These are phyloP conservation scores for Drosophila repleta DNA, from an alignment of 1,140 invertebrate genomes.

Conservation along the genomic window DNA sequence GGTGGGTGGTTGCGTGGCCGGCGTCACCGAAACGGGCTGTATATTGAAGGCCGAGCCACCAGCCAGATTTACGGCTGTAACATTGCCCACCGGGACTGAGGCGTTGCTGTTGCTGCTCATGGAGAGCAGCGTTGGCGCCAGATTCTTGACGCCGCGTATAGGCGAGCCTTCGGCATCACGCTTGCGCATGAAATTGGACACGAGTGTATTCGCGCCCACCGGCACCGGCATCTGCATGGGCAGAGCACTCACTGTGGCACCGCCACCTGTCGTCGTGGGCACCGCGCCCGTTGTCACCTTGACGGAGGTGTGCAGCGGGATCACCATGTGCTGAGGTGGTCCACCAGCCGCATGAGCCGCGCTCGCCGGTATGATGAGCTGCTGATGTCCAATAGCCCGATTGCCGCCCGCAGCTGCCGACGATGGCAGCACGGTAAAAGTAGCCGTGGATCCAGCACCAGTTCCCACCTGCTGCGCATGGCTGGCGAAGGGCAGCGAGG, in stretches of 20 bases:
- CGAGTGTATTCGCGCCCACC: conserved; percentile 33
- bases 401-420: conserved; percentile 40
- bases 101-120: conserved; percentile 64
- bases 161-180: conserved; percentile 85
- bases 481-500: conserved; percentile 69
- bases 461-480: conserved; percentile 43
- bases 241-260: conserved; percentile 38
- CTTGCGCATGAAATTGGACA: conserved; percentile 78
- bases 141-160: conserved; percentile 86
- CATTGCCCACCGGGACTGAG: conserved; percentile 31
- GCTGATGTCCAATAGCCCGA: conserved; percentile 73
- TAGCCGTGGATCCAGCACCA: conserved; percentile 62
- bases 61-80: conserved; percentile 34
- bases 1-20: conserved; percentile 47
- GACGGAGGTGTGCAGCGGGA: conserved; percentile 79
- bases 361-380: conserved; percentile 62
- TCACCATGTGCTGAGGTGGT: conserved; percentile 75
- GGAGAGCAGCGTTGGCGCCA: conserved; percentile 86
- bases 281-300: conserved; percentile 72
- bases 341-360: conserved; percentile 34
- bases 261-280: conserved; percentile 37
- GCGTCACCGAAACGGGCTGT: conserved; percentile 81
- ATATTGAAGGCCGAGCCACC: conserved; percentile 66
- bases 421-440: conserved; percentile 77
- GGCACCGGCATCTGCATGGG: conserved; percentile 37